phyloP scores from a whole-genome alignment of 1,140 invertebrate species.

The Eurosta solidaginis region DNA sequence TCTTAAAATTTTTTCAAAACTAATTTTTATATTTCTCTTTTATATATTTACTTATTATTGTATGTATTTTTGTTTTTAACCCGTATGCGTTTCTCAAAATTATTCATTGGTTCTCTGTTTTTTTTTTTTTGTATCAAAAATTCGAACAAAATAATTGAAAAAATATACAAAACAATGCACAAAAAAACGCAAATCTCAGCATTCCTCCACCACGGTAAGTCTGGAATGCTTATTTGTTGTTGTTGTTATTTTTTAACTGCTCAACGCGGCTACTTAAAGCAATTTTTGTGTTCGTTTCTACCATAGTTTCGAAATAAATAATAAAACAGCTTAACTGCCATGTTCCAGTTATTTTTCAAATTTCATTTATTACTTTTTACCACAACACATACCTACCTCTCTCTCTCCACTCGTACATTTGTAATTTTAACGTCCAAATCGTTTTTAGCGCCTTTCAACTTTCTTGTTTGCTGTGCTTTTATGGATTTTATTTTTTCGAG shows the following conservation, averaged over 20 bases:
- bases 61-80: neutral
- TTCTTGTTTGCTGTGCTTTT: neutral
- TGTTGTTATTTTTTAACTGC: slow-evolving; percentile 36
- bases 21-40: neutral
- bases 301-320: too few species aligned
- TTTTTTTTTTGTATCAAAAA: slow-evolving; percentile 49
- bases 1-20: neutral
- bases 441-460: neutral
- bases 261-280: slow-evolving; percentile 8
- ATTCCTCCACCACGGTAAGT: slow-evolving; percentile 74
- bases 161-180: slow-evolving; percentile 52
- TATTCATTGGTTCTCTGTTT: slow-evolving; percentile 51
- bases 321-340: neutral
- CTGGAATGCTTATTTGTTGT: slow-evolving; percentile 49
- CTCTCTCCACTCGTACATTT: too few species aligned
- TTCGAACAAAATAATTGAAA: slow-evolving; percentile 32
- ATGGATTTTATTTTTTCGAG: slow-evolving; percentile 30
- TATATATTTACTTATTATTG: too few species aligned
- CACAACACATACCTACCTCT: too few species aligned
- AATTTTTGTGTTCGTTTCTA: slow-evolving; percentile 36
- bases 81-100: neutral
- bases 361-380: neutral
- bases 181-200: slow-evolving; percentile 62
- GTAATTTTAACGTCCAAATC: neutral
- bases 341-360: slow-evolving; percentile 3